Base-by-base conservation (phyloP, 2,797 vertebrate species). In the Botia kubotai region DNA sequence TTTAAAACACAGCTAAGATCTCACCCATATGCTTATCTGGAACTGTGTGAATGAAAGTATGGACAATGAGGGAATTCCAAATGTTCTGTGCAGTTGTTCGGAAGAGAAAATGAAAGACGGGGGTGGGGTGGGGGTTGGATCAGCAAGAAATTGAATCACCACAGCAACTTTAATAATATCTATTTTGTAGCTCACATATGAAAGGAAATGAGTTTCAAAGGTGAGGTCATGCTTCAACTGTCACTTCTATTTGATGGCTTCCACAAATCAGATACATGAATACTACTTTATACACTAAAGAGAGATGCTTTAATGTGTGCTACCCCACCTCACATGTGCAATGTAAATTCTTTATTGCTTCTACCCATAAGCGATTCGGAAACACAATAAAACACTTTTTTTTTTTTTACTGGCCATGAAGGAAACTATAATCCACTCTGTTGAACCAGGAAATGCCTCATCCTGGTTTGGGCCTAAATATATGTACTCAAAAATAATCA, bases 161-260 rank as follows among this genome's bases (percentile, higher is more conserved):
- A 90, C 89, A 85, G 94, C 86, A 91, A 93, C 93, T 90, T 90
- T 91, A 91, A 93, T 92, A 93, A 93, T 89, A 84, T 88, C 83
- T 83, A 86, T 82, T 82, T 84, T 82, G 78, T 67, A 66, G 81
- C 79, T 87, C 75, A 76, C 78, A 79, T 81, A 77, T 67, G 1
- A 88, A 82, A 90, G 90, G 93, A 94, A 94, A 94, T 94, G 87
- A 92, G 89, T 91, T 92, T 93, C 78, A 90, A 88, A 92, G 89
- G 67, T 3, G 84, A 91, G 90, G 90, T 84, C 82, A 82, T 73
- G 87, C 84, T 90, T 91, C 88, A 91, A 85, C 90, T 79, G 86
- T 91, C 89, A 89, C 92, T 92, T 91, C 83, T 79, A 89, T 89
- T 85, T 91, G 89, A 92, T 73, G 88, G 82, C 90, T 92, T 90